Percentiles rank a stretch among this genome's conserved stretches.
Conservation (phyloP, 2,797 vertebrate genomes). For the Prionace glauca region DNA sequence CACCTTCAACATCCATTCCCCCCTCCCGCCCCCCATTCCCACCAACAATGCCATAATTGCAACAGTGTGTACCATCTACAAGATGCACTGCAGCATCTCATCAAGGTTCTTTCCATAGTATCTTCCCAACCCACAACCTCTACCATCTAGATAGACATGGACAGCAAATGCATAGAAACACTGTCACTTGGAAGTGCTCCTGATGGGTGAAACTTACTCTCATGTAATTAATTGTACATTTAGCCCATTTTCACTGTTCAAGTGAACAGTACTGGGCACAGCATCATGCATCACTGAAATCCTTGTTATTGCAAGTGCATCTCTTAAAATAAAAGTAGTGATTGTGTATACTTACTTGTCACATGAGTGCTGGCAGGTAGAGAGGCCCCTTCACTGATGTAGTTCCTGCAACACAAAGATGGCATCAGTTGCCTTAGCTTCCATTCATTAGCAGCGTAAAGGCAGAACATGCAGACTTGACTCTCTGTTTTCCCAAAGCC, state of each 20-base stretch:
- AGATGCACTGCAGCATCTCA: no score
- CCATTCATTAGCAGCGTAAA: background rate
- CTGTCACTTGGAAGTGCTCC: background rate
- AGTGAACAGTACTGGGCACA: background rate
- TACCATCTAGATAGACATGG: background rate
- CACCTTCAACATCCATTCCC: background rate
- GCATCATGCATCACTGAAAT: background rate
- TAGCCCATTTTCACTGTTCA: background rate
- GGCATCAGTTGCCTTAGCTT: background rate
- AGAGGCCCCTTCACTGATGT: background rate
- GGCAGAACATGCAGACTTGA: background rate
- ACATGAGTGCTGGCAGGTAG: background rate
- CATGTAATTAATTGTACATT: background rate
- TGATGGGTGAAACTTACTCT: background rate
- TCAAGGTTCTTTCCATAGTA: background rate
- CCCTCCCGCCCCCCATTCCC: no score
- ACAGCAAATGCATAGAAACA: no score
- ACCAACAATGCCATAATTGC: background rate
- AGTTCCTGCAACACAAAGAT: slow-evolving; percentile 9
- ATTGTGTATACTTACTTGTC: slow-evolving; percentile 9
- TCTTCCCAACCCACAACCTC: background rate
- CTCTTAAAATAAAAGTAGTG: background rate
- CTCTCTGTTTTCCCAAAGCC: background rate
- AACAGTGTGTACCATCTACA: background rate
- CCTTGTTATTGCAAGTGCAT: background rate